phyloP scores from a whole-genome alignment of 2,888 invertebrate species.

The Tipula confusa region DNA sequence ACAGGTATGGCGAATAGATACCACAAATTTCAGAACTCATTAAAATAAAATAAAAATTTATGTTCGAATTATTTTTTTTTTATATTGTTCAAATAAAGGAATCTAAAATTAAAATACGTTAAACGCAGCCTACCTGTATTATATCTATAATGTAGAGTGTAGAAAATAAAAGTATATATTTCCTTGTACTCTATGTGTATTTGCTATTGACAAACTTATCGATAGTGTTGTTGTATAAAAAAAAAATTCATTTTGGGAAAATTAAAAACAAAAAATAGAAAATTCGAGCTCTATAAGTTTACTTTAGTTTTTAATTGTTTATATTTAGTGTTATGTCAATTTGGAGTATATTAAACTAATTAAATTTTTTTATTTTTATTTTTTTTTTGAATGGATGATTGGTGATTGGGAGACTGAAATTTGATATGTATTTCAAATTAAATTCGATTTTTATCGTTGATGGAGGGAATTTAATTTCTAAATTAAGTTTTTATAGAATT shows the following conservation, averaged over 20 bases:
- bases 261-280: not conserved
- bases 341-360: constrained; percentile 15
- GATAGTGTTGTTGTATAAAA: not conserved
- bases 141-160: not conserved
- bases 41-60: no score
- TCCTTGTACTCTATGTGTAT: constrained; percentile 3
- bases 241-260: not conserved
- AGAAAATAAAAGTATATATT: not conserved
- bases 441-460: not conserved
- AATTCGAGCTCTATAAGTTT: not conserved
- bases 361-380: not conserved
- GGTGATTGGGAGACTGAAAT: not conserved
- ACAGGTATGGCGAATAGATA: no score
- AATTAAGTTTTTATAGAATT: not conserved
- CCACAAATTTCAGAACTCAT: no score
- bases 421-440: not conserved
- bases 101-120: no score
- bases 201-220: not conserved
- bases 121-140: not conserved
- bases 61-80: no score
- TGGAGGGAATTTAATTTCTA: not conserved
- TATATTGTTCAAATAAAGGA: no score
- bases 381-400: not conserved
- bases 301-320: constrained; percentile 25
- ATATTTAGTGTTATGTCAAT: constrained; percentile 20